Evolutionary conservation across 2,888 invertebrate species (phyloP).

Genomic region (Sialis lutaria): DNA sequence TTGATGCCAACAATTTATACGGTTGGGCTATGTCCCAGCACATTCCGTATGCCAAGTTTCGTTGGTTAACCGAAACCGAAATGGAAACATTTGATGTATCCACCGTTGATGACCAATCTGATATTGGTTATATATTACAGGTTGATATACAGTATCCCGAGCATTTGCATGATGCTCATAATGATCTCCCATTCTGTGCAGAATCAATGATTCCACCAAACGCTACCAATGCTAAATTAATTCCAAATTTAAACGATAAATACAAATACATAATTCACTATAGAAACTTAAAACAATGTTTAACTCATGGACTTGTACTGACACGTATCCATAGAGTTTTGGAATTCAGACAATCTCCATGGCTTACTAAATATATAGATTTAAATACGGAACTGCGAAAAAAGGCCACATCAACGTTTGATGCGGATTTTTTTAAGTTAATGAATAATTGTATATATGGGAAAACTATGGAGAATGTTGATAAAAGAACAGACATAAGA

Average conservation of each 20-base stretch:
- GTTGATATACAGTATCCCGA: conserved; percentile 24
- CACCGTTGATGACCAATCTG: conserved; percentile 8
- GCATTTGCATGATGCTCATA: conserved; percentile 18
- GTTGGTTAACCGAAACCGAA: conserved; percentile 13
- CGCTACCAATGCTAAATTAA: conserved; percentile 10
- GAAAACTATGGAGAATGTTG: conserved; percentile 24
- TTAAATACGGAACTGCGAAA: conserved; percentile 19
- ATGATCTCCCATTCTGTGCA: conserved; percentile 16
- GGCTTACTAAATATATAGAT: conserved; percentile 21
- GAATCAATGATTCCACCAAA: conserved; percentile 11
- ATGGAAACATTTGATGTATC: not conserved
- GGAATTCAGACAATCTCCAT: conserved; percentile 20
- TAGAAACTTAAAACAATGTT: conserved; percentile 13
- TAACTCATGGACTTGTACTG: conserved; percentile 14
- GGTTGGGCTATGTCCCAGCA: conserved; percentile 13
- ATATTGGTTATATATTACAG: conserved; percentile 20
- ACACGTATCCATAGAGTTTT: conserved; percentile 17
- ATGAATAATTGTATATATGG: conserved; percentile 18
- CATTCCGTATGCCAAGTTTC: conserved; percentile 15
- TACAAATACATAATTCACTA: conserved; percentile 16
- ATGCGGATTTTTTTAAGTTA: conserved; percentile 16
- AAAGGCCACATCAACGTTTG: conserved; percentile 9
- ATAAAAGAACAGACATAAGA: conserved; percentile 20
- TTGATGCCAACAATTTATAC: conserved; percentile 17
- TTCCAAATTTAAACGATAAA: conserved; percentile 13